Evolutionary conservation across 2,888 invertebrate genomes (phyloP).

Genomic region (Parnassius apollo): DNA sequence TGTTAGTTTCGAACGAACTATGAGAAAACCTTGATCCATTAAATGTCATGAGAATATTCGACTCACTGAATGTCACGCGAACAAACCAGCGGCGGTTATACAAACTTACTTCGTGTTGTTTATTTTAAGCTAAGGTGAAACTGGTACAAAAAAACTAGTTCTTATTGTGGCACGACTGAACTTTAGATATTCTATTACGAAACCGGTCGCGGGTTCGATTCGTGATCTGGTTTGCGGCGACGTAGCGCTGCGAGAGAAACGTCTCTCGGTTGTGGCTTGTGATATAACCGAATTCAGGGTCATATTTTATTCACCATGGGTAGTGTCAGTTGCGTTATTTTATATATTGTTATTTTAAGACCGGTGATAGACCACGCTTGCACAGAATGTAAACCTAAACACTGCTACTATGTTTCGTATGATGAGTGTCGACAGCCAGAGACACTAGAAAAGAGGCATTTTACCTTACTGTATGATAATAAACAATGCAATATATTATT

Average conservation of each 20-base stretch:
- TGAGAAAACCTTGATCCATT: too few relatives aligned
- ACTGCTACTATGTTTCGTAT: too few relatives aligned
- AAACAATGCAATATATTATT: too few relatives aligned
- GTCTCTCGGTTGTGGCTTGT: not conserved
- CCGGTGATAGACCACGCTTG: too few relatives aligned
- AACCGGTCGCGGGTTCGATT: constrained; percentile 21
- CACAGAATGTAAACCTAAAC: too few relatives aligned
- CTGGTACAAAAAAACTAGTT: constrained; percentile 3
- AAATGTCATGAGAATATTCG: too few relatives aligned
- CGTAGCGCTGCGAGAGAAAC: constrained; percentile 7
- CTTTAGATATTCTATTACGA: constrained; percentile 3
- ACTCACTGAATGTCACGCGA: too few relatives aligned
- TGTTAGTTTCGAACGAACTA: not conserved
- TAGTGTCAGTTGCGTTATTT: not conserved
- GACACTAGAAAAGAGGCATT: too few relatives aligned
- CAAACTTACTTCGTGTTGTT: not conserved
- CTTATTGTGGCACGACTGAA: not conserved
- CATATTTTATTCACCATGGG: constrained; percentile 1
- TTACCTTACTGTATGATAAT: too few relatives aligned
- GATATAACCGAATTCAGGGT: constrained; percentile 2
- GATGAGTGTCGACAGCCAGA: too few relatives aligned
- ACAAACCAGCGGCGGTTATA: too few relatives aligned
- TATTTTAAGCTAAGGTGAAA: constrained; percentile 5
- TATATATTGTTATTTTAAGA: too few relatives aligned
- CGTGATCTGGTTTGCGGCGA: constrained; percentile 13